A percentile compares a stretch with the other conserved stretches of the same genome.
Conservation (phyloP, 2,797 vertebrate species). For the Orientallactaga sibirica region DNA sequence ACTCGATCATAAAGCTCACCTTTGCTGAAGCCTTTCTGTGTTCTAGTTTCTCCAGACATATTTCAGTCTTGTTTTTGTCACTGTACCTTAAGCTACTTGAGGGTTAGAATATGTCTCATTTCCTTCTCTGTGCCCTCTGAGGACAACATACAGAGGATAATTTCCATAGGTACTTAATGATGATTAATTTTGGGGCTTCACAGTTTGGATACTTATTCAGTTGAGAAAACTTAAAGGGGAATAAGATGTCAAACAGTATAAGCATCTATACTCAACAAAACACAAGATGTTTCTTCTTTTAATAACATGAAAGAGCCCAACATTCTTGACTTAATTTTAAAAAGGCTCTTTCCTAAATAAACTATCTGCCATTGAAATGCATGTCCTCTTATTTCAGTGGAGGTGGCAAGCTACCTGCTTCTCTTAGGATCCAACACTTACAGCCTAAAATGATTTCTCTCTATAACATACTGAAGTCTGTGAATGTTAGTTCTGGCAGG, state of each 20-base stretch:
- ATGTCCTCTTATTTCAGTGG: neutral
- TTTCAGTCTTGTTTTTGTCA: neutral
- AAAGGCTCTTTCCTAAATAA: neutral
- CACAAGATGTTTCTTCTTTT: neutral
- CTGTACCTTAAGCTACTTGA: conserved; percentile 20
- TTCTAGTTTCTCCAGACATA: neutral
- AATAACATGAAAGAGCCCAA: neutral
- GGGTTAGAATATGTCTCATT: neutral
- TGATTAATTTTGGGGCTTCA: neutral
- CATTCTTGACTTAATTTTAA: neutral
- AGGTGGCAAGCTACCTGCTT: neutral
- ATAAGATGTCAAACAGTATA: neutral
- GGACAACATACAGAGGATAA: neutral
- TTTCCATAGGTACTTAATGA: neutral
- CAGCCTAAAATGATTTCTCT: neutral
- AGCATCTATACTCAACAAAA: neutral
- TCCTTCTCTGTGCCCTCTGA: neutral
- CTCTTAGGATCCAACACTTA: neutral
- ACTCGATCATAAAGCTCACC: neutral
- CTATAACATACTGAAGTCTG: neutral
- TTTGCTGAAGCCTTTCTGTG: conserved; percentile 24
- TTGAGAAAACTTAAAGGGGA: conserved; percentile 27
- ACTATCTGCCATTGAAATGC: neutral
- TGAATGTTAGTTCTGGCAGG: neutral
- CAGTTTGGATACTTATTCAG: neutral